Percentiles rank a stretch among this genome's conserved stretches.
These are phyloP conservation scores for Hylaeus volcanicus DNA, from an alignment of 1,140 invertebrate genomes.

Conservation along the genomic window DNA sequence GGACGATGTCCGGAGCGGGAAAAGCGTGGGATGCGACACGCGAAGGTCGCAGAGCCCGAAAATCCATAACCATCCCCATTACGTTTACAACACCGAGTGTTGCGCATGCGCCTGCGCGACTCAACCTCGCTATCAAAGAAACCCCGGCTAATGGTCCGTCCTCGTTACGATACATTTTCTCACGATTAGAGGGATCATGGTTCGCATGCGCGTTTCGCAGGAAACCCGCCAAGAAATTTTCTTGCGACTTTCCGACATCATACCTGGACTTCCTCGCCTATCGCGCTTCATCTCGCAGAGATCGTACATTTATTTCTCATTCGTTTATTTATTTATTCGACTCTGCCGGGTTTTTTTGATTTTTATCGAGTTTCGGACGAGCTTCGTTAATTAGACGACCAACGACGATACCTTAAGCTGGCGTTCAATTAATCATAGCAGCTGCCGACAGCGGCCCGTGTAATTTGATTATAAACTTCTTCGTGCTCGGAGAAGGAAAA, in stretches of 20 bases:
- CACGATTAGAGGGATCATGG: conserved; percentile 17
- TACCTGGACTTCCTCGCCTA: too few species aligned
- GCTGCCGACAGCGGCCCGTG: not conserved
- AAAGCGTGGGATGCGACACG: conserved; percentile 58
- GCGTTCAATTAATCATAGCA: conserved; percentile 20
- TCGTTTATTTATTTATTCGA: too few species aligned
- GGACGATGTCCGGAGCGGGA: conserved; percentile 44
- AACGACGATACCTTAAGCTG: not conserved
- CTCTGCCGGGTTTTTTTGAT: conserved; percentile 4
- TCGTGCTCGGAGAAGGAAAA: not conserved
- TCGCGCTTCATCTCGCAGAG: too few species aligned
- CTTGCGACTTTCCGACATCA: not conserved
- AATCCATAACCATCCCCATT: conserved; percentile 74
- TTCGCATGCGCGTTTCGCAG: not conserved
- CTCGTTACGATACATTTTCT: conserved; percentile 44
- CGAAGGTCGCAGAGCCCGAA: conserved; percentile 72
- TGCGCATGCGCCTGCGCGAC: conserved; percentile 59
- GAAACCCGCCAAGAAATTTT: not conserved
- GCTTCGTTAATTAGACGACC: conserved; percentile 45
- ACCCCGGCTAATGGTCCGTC: conserved; percentile 51
- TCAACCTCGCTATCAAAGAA: conserved; percentile 46
- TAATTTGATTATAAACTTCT: not conserved
- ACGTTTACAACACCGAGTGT: conserved; percentile 27
- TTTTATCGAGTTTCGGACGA: conserved; percentile 4
- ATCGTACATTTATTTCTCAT: too few species aligned